Percentiles rank a stretch among this genome's conserved stretches.
These are phyloP conservation scores for Acinonyx jubatus DNA, from an alignment of 2,113 vertebrate species.

Conservation along the genomic window DNA sequence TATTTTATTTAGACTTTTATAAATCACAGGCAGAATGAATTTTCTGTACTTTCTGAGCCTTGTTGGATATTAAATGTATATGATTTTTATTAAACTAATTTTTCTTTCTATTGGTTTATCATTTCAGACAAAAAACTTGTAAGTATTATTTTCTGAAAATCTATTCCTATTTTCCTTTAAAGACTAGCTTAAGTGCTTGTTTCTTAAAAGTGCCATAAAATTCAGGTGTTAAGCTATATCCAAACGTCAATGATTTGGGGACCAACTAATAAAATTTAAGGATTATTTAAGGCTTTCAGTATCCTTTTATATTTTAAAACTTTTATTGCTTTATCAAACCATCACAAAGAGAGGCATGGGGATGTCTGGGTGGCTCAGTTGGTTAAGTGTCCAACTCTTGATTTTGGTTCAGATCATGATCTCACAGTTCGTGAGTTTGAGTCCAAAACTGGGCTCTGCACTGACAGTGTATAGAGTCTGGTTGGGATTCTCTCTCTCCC, in stretches of 20 bases:
- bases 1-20: slow-evolving; percentile 50
- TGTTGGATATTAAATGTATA: slow-evolving; percentile 8
- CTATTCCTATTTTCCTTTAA: slow-evolving; percentile 12
- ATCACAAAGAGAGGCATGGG: neutral
- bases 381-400: too few relatives aligned
- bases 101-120: slow-evolving; percentile 25
- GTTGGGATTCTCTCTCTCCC: too few relatives aligned
- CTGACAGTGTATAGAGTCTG: too few relatives aligned
- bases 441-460: too few relatives aligned
- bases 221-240: neutral
- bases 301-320: slow-evolving; percentile 9
- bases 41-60: slow-evolving; percentile 2
- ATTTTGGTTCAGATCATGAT: too few relatives aligned
- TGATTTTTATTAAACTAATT: slow-evolving; percentile 36
- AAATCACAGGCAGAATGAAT: slow-evolving; percentile 41
- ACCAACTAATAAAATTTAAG: neutral
- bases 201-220: slow-evolving; percentile 21
- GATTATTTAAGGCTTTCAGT: neutral
- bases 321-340: neutral
- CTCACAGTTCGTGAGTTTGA: too few relatives aligned
- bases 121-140: slow-evolving; percentile 7
- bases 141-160: neutral
- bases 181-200: neutral
- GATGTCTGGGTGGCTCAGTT: too few relatives aligned
- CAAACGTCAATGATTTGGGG: neutral